Evolutionary conservation across 2,888 invertebrate genomes (phyloP), one percentile per base, ranked within the genome.

Genomic region (Uloborus plumipes): DNA sequence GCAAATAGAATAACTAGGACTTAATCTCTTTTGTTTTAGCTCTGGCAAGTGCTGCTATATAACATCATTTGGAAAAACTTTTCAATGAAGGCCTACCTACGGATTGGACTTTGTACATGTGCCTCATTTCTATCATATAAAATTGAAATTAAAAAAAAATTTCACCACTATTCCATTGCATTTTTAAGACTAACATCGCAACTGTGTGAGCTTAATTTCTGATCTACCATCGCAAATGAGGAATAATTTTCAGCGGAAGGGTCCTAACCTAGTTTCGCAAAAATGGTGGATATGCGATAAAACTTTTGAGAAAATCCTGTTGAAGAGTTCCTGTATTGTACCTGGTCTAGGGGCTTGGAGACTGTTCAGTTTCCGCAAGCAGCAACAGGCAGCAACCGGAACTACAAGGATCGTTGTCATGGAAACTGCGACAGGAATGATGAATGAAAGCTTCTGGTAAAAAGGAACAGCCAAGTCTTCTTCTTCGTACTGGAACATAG

Each of bases 341-440:
- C 82, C 82, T 67, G 82, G 53, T 53, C 72, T 65, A 9, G 72
- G 59, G 2, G 75, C 66, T n/a, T 78, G 77, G 9, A 83, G 75
- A 1, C 73, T 84, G 13, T 75, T 74, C 22, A 84, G 55, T n/a
- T 84, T 84, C 15, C 77, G 78, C n/a, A 84, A 31, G 20, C 84
- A 84, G 39, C 84, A 84, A 26, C 84, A 84, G 2, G 84, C 78
- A 0, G 78, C 78, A 18, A 84, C 75, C n/a, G 84, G 84, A 16
- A 84, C 78, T 16, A 84, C 78, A 14, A 84, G 67, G 39, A 84
- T 74, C 7, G 50, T 84, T n/a, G 78, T 79, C 73, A 79, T 78
- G 66, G 84, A 84, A 39, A 84, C 84, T 18, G 78, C 84, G 0
- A 84, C 84, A 0, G 84, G 84, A 16, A 84, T 78, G n/a, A 79